A percentile compares a stretch with the other conserved stretches of the same genome.
Conservation (phyloP, 2,888 invertebrate species). For the Lampropteryx suffumata region DNA sequence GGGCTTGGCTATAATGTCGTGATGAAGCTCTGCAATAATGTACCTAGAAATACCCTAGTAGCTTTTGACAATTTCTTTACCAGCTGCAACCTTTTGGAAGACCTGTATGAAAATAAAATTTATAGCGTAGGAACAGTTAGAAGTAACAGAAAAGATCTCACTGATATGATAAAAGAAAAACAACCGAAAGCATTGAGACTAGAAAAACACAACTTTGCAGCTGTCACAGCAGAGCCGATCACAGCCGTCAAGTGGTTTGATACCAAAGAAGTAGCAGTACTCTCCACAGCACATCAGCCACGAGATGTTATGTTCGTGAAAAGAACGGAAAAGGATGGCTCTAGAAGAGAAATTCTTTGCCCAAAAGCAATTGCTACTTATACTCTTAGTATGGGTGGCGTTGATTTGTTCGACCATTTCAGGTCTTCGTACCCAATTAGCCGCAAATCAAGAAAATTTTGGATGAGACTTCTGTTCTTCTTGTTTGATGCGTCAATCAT, state of each 20-base stretch:
- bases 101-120: slow-evolving; percentile 19
- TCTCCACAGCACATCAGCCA: slow-evolving; percentile 39
- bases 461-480: slow-evolving; percentile 27
- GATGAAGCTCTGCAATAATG: slow-evolving; percentile 6
- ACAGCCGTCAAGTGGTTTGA: slow-evolving; percentile 38
- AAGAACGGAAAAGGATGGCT: slow-evolving; percentile 33
- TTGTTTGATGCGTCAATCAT: slow-evolving; percentile 36
- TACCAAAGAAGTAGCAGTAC: slow-evolving; percentile 36
- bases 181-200: slow-evolving; percentile 35
- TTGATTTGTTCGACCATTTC: slow-evolving; percentile 27
- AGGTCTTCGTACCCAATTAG: slow-evolving; percentile 20
- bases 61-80: slow-evolving; percentile 29
- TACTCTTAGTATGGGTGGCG: slow-evolving; percentile 34
- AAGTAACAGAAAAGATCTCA: slow-evolving; percentile 23
- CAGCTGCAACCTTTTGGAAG: slow-evolving; percentile 23
- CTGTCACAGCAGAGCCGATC: slow-evolving; percentile 38
- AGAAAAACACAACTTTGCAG: slow-evolving; percentile 40
- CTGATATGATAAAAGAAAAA: slow-evolving; percentile 16
- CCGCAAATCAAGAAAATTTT: slow-evolving; percentile 25
- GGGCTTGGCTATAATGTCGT: slow-evolving; percentile 28
- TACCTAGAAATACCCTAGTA: slow-evolving; percentile 23
- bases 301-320: slow-evolving; percentile 27
- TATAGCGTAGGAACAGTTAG: slow-evolving; percentile 27
- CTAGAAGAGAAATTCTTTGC: slow-evolving; percentile 25
- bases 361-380: slow-evolving; percentile 30